Conservation (phyloP, 2,888 invertebrate genomes). For the Gymnosoma rotundatum region DNA sequence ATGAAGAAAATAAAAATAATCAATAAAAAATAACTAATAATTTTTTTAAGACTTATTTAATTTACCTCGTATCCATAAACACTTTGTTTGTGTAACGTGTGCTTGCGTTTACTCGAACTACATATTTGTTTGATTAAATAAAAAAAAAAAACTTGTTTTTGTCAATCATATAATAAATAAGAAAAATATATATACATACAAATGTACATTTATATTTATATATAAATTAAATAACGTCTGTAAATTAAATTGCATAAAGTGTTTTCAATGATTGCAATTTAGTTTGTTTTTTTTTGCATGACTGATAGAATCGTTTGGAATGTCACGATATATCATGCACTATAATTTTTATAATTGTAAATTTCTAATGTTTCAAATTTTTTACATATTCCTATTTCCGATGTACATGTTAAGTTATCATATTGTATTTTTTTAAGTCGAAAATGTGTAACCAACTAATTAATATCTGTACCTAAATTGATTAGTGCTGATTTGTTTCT, state of each 20-base stretch:
- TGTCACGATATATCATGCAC: slow-evolving; percentile 52
- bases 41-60: too few species aligned
- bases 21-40: too few species aligned
- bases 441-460: slow-evolving; percentile 34
- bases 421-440: not conserved
- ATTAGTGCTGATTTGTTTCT: too few species aligned
- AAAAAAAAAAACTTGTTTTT: slow-evolving; percentile 50
- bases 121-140: slow-evolving; percentile 21
- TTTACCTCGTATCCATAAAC: too few species aligned
- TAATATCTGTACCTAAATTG: too few species aligned
- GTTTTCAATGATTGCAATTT: slow-evolving; percentile 3
- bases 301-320: not conserved
- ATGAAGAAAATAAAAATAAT: too few species aligned
- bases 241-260: slow-evolving; percentile 43
- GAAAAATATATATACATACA: too few species aligned
- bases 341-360: slow-evolving; percentile 17
- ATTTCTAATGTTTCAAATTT: not conserved
- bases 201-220: too few species aligned
- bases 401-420: slow-evolving; percentile 17
- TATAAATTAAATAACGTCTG: slow-evolving; percentile 6
- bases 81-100: slow-evolving; percentile 1
- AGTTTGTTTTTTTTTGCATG: not conserved
- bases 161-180: slow-evolving; percentile 20
- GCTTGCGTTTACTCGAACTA: not conserved
- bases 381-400: slow-evolving; percentile 23